Evolutionary conservation across 1,140 invertebrate genomes (phyloP).

Genomic region (Lucilia sericata): DNA sequence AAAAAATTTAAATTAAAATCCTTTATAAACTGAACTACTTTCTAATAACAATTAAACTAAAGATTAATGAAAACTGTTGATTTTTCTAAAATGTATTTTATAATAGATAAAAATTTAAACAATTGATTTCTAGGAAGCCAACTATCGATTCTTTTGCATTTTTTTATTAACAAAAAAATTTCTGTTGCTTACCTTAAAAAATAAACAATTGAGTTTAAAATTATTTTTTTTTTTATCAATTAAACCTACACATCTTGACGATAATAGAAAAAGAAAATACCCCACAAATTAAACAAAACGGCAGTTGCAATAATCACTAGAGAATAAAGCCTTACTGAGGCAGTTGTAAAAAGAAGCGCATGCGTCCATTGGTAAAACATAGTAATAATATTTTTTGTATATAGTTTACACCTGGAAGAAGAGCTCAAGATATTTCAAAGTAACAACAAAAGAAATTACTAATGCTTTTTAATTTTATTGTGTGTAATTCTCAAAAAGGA

Average conservation of each 20-base stretch:
- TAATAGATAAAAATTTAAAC: background rate
- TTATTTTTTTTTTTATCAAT: background rate
- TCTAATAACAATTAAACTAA: no score
- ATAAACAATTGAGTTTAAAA: no score
- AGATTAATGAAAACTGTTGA: no score
- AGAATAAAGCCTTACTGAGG: background rate
- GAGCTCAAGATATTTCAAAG: background rate
- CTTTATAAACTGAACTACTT: no score
- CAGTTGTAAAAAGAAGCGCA: slow-evolving; percentile 33
- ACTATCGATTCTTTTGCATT: no score
- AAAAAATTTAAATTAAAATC: no score
- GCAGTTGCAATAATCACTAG: slow-evolving; percentile 38
- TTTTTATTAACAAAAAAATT: background rate
- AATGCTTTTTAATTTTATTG: slow-evolving; percentile 31
- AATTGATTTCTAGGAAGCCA: background rate
- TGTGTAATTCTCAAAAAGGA: background rate
- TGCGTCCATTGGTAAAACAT: background rate
- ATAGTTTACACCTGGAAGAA: slow-evolving; percentile 34
- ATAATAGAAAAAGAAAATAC: background rate
- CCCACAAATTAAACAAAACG: slow-evolving; percentile 16
- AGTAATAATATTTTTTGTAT: slow-evolving; percentile 25
- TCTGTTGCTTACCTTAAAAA: background rate
- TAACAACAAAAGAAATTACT: slow-evolving; percentile 39
- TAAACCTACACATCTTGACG: slow-evolving; percentile 8
- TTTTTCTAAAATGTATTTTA: no score